A percentile compares a stretch with the other conserved stretches of the same genome.
phyloP scores from a whole-genome alignment of 2,888 invertebrate genomes.

The Diarsia mendica region DNA sequence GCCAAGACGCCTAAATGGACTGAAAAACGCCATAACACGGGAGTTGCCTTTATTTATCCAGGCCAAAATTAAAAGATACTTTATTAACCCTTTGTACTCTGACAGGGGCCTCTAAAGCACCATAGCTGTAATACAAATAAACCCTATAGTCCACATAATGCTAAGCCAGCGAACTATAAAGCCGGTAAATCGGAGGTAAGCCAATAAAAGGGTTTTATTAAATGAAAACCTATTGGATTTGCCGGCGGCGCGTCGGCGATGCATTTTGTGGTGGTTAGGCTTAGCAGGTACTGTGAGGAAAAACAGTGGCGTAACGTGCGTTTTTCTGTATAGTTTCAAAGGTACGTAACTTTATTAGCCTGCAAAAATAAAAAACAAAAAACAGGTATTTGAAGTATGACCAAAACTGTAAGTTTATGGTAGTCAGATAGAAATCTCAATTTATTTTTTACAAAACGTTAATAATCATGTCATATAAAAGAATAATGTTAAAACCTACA shows the following conservation, averaged over 20 bases:
- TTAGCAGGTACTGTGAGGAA: slow-evolving; percentile 67
- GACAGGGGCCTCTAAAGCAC: slow-evolving; percentile 15
- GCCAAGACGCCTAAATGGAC: accelerated
- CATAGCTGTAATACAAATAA: slow-evolving; percentile 45
- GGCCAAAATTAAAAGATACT: background rate
- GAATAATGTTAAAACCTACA: background rate
- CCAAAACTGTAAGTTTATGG: too few relatives aligned
- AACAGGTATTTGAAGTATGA: too few relatives aligned
- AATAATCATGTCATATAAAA: background rate
- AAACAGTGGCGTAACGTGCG: slow-evolving; percentile 49
- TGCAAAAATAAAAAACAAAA: too few relatives aligned
- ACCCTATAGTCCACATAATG: slow-evolving; percentile 66
- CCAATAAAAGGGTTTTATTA: slow-evolving; percentile 89
- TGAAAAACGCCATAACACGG: accelerated
- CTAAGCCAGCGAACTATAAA: slow-evolving; percentile 71
- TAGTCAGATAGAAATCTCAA: too few relatives aligned
- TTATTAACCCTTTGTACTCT: background rate
- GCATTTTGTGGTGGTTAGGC: slow-evolving; percentile 79
- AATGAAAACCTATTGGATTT: slow-evolving; percentile 89
- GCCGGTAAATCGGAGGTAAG: slow-evolving; percentile 86
- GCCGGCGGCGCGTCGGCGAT: slow-evolving; percentile 74
- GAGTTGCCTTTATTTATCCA: background rate
- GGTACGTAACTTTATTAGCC: too few relatives aligned
- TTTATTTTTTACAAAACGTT: background rate
- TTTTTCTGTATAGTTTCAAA: background rate